Percentiles rank a stretch among this genome's conserved stretches.
Evolutionary conservation across 2,113 vertebrate genomes (phyloP).

Genomic region (Lasiurus cinereus): DNA sequence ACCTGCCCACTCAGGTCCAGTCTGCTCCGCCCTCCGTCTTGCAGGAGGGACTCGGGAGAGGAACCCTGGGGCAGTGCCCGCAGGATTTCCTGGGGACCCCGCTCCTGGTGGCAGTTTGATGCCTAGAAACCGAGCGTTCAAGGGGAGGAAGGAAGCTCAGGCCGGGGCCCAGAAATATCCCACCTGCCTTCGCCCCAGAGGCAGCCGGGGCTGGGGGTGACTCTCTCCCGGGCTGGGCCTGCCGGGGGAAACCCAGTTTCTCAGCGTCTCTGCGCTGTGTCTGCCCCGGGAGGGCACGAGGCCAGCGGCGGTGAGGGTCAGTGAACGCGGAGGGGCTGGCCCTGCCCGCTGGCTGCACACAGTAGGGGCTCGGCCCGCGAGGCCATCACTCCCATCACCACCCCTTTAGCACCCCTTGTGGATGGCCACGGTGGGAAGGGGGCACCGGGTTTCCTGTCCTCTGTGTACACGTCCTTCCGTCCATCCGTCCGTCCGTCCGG

Average conservation of each 20-base stretch:
- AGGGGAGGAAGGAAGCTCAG: slow-evolving; percentile 31
- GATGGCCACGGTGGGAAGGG: fast-evolving
- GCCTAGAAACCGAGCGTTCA: not conserved
- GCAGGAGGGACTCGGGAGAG: not conserved
- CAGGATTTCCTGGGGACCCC: slow-evolving; percentile 38
- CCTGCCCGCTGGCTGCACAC: fast-evolving
- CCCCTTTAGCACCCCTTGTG: no score
- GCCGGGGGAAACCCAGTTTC: not conserved
- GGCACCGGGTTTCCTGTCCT: not conserved
- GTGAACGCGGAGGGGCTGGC: not conserved
- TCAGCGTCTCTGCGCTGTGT: not conserved
- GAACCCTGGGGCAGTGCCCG: not conserved
- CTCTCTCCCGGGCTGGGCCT: fast-evolving
- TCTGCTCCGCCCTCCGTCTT: not conserved
- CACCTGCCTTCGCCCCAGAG: not conserved
- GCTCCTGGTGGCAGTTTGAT: not conserved
- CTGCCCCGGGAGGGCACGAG: not conserved
- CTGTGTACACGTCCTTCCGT: not conserved
- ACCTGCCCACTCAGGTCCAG: not conserved
- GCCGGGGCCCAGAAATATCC: not conserved
- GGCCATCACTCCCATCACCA: not conserved
- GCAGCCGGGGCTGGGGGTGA: no score
- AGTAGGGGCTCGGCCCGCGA: not conserved
- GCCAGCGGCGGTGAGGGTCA: not conserved
- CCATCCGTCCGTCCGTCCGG: fast-evolving